These are phyloP conservation scores for Python bivittatus DNA, from an alignment of 2,113 vertebrate species.

Conservation along the genomic window DNA sequence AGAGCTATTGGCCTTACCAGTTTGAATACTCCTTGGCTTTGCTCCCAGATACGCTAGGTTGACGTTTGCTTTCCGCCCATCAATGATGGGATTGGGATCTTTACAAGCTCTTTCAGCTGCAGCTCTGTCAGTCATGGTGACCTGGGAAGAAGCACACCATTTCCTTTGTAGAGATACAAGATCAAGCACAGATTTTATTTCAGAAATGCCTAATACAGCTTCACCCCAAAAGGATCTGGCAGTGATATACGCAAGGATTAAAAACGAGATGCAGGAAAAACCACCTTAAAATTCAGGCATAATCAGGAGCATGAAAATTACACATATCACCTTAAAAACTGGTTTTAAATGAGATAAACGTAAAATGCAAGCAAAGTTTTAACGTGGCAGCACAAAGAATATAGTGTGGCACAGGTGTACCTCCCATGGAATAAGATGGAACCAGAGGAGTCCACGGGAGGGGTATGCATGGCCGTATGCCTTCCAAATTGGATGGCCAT, in stretches of 20 bases:
- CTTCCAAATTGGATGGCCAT: background rate
- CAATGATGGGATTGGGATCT: constrained; percentile 97
- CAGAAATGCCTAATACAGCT: background rate
- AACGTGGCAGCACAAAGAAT: too few relatives aligned
- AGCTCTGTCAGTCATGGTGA: constrained; percentile 92
- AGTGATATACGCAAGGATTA: background rate
- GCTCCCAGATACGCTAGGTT: constrained; percentile 96
- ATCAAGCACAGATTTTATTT: background rate
- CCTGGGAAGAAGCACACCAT: constrained; percentile 72
- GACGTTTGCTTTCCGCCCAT: constrained; percentile 95
- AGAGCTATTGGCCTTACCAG: constrained; percentile 77
- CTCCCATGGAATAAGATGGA: background rate
- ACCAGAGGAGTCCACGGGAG: background rate
- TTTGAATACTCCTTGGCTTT: constrained; percentile 93
- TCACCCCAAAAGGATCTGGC: background rate
- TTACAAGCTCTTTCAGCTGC: constrained; percentile 94
- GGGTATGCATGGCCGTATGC: background rate
- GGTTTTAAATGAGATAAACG: background rate
- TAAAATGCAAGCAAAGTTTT: background rate
- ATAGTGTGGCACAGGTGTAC: background rate
- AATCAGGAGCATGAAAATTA: background rate
- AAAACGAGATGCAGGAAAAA: background rate
- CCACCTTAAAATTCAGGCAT: background rate
- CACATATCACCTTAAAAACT: background rate
- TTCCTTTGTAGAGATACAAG: constrained; percentile 46